phyloP scores from a whole-genome alignment of 35 echinoderm and acorn worm genomes.

The Heliocidaris erythrogramma region DNA sequence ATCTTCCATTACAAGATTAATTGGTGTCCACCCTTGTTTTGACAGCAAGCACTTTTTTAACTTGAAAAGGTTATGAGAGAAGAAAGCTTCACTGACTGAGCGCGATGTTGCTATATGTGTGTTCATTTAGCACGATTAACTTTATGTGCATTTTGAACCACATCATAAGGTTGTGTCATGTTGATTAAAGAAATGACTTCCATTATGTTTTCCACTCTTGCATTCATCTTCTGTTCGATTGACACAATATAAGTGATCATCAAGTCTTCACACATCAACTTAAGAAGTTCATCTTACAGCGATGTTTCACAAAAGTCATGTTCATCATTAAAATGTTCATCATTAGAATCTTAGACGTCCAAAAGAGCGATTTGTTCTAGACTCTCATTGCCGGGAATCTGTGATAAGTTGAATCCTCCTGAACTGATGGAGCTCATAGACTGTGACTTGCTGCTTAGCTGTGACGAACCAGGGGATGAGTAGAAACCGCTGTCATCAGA shows the following conservation, averaged over 20 bases:
- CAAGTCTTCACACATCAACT: no score
- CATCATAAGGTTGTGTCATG: no score
- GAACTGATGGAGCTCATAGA: slow-evolving; percentile 78
- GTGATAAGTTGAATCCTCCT: slow-evolving; percentile 73
- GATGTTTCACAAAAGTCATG: background rate
- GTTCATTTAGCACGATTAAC: no score
- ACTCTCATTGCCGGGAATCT: slow-evolving; percentile 81
- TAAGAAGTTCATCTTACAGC: background rate
- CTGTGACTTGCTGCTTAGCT: slow-evolving; percentile 66
- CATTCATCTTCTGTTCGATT: background rate
- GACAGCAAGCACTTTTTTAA: no score
- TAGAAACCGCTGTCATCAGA: slow-evolving; percentile 83
- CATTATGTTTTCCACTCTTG: background rate
- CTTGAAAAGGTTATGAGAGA: background rate
- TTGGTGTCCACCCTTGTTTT: no score
- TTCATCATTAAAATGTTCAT: background rate
- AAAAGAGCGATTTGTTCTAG: slow-evolving; percentile 73
- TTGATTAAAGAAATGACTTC: background rate
- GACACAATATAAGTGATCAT: background rate
- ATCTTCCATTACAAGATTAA: no score
- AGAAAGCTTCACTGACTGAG: background rate
- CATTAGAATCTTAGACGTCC: slow-evolving; percentile 47
- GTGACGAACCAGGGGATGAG: slow-evolving; percentile 54
- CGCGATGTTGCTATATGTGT: background rate
- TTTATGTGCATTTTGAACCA: no score